Base-by-base conservation (phyloP, 2,888 invertebrate species). In the Drosophila prolongata region DNA sequence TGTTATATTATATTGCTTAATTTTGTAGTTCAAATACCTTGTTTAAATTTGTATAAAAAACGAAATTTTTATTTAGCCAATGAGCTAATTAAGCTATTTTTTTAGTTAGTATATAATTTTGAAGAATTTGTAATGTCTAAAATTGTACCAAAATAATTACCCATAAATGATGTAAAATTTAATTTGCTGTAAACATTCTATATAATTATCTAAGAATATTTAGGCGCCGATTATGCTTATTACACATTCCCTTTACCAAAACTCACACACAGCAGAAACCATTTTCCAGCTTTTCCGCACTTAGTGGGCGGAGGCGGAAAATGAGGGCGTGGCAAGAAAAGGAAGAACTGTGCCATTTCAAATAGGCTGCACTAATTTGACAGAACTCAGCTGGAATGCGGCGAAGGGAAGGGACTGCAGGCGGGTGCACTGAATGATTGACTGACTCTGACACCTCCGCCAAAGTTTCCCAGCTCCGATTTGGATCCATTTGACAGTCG, bases 361-460 rank as follows among this genome's bases (percentile, higher is more conserved):
- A 56, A 43, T 61, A 54, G 71, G 69, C 71, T 59, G 68, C 69
- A 67, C 55, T 59, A 67, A 70, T 70, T 70, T 67, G 58, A 70
- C 69, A 70, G 53, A 49, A 35, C 34, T 24, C 68, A 19, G 58
- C 10, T 11, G 16, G 38, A 27, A 42, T 42, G 34, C 40, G n/a
- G 35, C 19, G 42, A 42, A 10, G 10, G 30, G 4, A 11, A n/a
- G 27, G 42, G 42, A 65, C 19, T 68, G 68, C 54, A 58, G 37
- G n/a, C 68, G 42, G 54, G 16, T 49, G 47, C 68, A 50, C 40
- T 52, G 55, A 56, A 37, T 70, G 68, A 70, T 50, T 70, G 70
- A 68, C 68, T 50, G 53, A 19, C 42, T 64, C 34, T 67, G 69
- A 37, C 67, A 67, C 68, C 55, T 49, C 37, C 16, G 37, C 6